phyloP scores from a whole-genome alignment of 1,140 invertebrate species.

The Streblospio benedicti region DNA sequence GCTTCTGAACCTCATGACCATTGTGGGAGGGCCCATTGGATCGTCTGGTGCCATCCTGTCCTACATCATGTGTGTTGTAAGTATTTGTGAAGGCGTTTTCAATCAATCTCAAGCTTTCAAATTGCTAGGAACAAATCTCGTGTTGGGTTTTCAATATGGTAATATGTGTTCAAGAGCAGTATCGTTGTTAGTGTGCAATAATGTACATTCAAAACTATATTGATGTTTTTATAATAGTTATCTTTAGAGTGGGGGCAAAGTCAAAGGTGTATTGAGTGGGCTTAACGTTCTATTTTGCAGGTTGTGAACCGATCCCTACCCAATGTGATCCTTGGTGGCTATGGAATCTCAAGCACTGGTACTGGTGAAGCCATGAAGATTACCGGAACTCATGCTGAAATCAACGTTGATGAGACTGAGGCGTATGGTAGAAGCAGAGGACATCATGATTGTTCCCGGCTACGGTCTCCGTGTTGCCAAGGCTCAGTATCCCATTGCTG shows the following conservation, averaged over 20 bases:
- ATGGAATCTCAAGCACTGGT: slow-evolving; percentile 65
- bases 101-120: too few relatives aligned
- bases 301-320: slow-evolving; percentile 84
- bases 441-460: slow-evolving; percentile 81
- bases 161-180: too few relatives aligned
- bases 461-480: slow-evolving; percentile 86
- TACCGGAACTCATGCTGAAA: slow-evolving; percentile 70
- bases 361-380: slow-evolving; percentile 65
- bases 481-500: slow-evolving; percentile 84
- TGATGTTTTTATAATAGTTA: too few relatives aligned
- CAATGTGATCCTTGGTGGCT: slow-evolving; percentile 82
- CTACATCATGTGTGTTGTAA: slow-evolving; percentile 87
- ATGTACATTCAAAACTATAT: too few relatives aligned
- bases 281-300: too few relatives aligned
- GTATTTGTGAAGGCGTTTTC: too few relatives aligned
- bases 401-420: slow-evolving; percentile 64
- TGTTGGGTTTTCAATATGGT: too few relatives aligned
- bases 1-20: slow-evolving; percentile 84
- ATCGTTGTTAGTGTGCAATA: too few relatives aligned
- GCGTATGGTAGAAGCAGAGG: slow-evolving; percentile 66
- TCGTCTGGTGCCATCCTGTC: slow-evolving; percentile 84
- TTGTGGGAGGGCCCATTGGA: slow-evolving; percentile 82
- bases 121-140: too few relatives aligned
- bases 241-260: too few relatives aligned
- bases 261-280: too few relatives aligned